A percentile compares a stretch with the other conserved stretches of the same genome.
Evolutionary conservation across 1,140 invertebrate genomes (phyloP).

Genomic region (Mactra quadrangularis): DNA sequence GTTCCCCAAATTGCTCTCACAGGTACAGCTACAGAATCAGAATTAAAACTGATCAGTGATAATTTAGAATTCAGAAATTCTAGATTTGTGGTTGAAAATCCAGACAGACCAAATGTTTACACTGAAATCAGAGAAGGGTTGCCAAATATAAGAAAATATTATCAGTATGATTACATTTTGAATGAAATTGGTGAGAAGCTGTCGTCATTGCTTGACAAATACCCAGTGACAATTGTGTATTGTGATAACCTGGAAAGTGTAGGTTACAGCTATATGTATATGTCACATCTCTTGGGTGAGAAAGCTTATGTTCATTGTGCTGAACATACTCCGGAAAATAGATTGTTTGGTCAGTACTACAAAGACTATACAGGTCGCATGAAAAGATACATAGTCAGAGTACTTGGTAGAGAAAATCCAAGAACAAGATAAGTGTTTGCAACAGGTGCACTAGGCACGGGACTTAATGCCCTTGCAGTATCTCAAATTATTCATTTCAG

Average conservation of each 20-base stretch:
- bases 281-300: slow-evolving; percentile 38
- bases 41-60: slow-evolving; percentile 10
- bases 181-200: slow-evolving; percentile 9
- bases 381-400: slow-evolving; percentile 54
- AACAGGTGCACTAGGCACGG: slow-evolving; percentile 64
- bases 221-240: slow-evolving; percentile 53
- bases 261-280: slow-evolving; percentile 54
- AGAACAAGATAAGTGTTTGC: slow-evolving; percentile 57
- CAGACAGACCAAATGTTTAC: slow-evolving; percentile 60
- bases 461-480: slow-evolving; percentile 50
- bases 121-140: slow-evolving; percentile 8
- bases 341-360: slow-evolving; percentile 62
- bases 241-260: slow-evolving; percentile 34
- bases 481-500: slow-evolving; percentile 43
- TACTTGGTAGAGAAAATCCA: slow-evolving; percentile 48
- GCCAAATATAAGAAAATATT: slow-evolving; percentile 34
- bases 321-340: slow-evolving; percentile 58
- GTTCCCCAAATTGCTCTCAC: slow-evolving; percentile 37
- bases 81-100: slow-evolving; percentile 26
- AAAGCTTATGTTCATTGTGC: slow-evolving; percentile 9
- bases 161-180: slow-evolving; percentile 49
- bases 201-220: slow-evolving; percentile 13
- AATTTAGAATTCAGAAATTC: slow-evolving; percentile 36
- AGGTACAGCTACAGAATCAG: slow-evolving; percentile 47
- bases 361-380: slow-evolving; percentile 58